phyloP scores from a whole-genome alignment of 2,888 invertebrate genomes.

The Erebia epiphron region DNA sequence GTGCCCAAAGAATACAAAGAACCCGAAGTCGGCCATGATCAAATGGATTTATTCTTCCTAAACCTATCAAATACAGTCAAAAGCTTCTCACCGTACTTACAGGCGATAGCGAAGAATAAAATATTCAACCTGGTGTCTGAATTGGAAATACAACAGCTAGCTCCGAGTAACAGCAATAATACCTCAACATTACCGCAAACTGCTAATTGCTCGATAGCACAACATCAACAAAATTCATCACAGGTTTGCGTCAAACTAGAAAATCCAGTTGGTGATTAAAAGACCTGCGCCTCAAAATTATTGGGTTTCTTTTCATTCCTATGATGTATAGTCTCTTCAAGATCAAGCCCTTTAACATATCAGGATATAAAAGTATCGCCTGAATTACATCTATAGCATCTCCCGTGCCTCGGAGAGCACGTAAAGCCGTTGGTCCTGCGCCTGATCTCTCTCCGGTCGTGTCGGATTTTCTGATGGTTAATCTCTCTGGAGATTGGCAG shows the following conservation, averaged over 20 bases:
- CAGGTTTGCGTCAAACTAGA: constrained; percentile 1
- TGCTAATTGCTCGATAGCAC: constrained; percentile 1
- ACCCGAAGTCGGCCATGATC: constrained; percentile 20
- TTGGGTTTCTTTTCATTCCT: neutral
- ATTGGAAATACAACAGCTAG: constrained; percentile 74
- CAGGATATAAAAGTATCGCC: no score
- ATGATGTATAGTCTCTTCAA: no score
- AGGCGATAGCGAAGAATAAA: constrained; percentile 40
- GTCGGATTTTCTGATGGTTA: no score
- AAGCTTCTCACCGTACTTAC: constrained; percentile 37
- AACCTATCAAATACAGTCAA: constrained; percentile 40
- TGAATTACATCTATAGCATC: no score
- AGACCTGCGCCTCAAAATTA: neutral
- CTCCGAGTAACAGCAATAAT: constrained; percentile 80
- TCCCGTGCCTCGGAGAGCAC: no score
- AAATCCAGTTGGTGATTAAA: neutral
- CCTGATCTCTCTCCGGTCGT: no score
- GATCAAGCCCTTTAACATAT: no score
- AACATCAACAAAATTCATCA: neutral
- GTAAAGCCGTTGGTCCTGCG: no score
- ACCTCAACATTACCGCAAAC: constrained; percentile 1
- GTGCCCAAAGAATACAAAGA: constrained; percentile 6
- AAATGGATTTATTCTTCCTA: constrained; percentile 39
- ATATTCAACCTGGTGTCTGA: constrained; percentile 39
- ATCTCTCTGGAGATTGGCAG: no score